A percentile compares a stretch with the other conserved stretches of the same genome.
These are phyloP conservation scores for Scotopteryx bipunctaria DNA, from an alignment of 2,888 invertebrate genomes.

Conservation along the genomic window DNA sequence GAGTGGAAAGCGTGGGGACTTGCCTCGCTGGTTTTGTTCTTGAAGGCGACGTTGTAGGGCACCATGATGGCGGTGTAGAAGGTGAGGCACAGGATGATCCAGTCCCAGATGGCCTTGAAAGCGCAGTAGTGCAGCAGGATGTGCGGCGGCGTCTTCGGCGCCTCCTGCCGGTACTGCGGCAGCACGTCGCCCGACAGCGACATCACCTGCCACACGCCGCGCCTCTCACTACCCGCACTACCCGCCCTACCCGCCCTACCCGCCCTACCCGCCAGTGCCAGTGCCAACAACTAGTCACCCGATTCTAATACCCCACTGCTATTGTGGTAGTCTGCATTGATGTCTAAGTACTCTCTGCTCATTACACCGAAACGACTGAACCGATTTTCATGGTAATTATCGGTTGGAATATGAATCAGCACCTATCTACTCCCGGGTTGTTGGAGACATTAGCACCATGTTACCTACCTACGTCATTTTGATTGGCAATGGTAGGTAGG, in stretches of 20 bases:
- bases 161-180: conserved; percentile 99
- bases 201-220: conserved; percentile 86
- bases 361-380: no score
- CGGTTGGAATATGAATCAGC: no score
- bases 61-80: conserved; percentile 99
- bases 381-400: no score
- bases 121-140: conserved; percentile 99
- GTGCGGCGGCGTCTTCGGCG: conserved; percentile 99
- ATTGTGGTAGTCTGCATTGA: no score
- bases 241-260: not conserved
- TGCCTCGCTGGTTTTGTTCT: conserved; percentile 97
- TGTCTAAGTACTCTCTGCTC: no score
- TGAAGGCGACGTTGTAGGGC: conserved; percentile 99
- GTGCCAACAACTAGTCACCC: not conserved
- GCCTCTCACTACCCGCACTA: not conserved
- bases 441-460: no score
- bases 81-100: conserved; percentile 99
- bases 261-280: not conserved
- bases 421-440: no score
- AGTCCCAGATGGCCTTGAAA: conserved; percentile 99
- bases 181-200: conserved; percentile 98
- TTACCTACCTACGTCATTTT: no score
- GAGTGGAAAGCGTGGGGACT: not conserved
- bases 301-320: no score
- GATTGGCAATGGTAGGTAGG: no score